Evolutionary conservation across 1,140 invertebrate genomes (phyloP).

Genomic region (Polypedilum vanderplanki): DNA sequence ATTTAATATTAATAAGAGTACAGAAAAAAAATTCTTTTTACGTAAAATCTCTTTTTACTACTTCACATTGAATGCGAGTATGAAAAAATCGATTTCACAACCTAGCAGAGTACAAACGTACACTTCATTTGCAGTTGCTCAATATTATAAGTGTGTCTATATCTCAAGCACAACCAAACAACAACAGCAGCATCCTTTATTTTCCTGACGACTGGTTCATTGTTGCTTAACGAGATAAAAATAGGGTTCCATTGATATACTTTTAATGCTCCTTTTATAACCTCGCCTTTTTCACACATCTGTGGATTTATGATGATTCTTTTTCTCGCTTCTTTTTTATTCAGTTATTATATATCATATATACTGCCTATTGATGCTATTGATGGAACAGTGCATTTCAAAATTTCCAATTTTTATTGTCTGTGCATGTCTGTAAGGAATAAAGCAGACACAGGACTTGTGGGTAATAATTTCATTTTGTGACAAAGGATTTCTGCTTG

Average conservation of each 20-base stretch:
- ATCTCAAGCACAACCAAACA: background rate
- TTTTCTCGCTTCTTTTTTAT: background rate
- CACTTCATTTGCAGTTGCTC: constrained; percentile 4
- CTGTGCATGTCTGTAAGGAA: background rate
- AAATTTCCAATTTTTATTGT: constrained; percentile 3
- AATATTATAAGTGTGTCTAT: background rate
- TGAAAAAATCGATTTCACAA: background rate
- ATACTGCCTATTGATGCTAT: background rate
- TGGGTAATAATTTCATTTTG: no score
- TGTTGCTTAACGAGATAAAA: constrained; percentile 13
- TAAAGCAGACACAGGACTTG: no score
- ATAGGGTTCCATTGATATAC: constrained; percentile 6
- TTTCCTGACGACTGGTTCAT: background rate
- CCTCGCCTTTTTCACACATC: constrained; percentile 2
- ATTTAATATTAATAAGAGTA: background rate
- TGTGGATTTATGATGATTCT: constrained; percentile 7
- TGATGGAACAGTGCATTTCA: background rate
- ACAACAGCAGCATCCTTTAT: background rate
- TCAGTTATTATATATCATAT: background rate
- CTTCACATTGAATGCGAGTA: background rate
- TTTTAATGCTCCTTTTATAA: constrained; percentile 14
- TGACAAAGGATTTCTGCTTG: no score
- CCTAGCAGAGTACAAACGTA: background rate
- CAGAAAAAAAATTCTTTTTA: background rate
- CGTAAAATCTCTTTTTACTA: background rate